These are phyloP conservation scores for Aegithalos caudatus DNA, from an alignment of 2,113 vertebrate species.

Conservation along the genomic window DNA sequence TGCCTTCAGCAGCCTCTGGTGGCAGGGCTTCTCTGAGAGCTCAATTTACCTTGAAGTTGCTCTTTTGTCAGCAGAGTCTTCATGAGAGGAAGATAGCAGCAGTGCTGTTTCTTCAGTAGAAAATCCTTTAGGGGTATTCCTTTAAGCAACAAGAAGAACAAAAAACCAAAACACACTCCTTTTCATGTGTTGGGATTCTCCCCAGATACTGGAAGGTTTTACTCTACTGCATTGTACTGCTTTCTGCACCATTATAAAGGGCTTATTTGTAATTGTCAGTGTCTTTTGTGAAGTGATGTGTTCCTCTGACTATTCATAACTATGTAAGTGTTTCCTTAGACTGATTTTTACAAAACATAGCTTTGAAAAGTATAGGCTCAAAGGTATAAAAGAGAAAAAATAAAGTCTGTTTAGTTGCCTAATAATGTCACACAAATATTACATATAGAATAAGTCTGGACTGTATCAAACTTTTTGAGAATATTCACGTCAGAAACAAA, in stretches of 20 bases:
- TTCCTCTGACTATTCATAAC: not conserved
- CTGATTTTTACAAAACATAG: not conserved
- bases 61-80: not conserved
- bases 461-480: not conserved
- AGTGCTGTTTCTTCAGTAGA: not conserved
- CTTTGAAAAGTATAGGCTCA: not conserved
- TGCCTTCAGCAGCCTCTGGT: not conserved
- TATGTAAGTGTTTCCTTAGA: not conserved
- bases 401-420: not conserved
- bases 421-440: not conserved
- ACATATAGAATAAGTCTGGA: not conserved
- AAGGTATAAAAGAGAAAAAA: not conserved
- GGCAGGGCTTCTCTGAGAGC: not conserved
- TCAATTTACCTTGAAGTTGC: not conserved
- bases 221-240: not conserved
- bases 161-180: accelerated
- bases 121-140: not conserved
- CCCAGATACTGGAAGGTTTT: not conserved
- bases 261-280: not conserved
- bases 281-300: not conserved
- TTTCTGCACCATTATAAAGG: not conserved
- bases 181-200: not conserved
- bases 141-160: not conserved
- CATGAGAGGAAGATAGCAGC: not conserved
- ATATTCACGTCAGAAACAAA: not conserved